phyloP scores from a whole-genome alignment of 2,113 vertebrate species.

The Rhynchopsitta pachyrhyncha region DNA sequence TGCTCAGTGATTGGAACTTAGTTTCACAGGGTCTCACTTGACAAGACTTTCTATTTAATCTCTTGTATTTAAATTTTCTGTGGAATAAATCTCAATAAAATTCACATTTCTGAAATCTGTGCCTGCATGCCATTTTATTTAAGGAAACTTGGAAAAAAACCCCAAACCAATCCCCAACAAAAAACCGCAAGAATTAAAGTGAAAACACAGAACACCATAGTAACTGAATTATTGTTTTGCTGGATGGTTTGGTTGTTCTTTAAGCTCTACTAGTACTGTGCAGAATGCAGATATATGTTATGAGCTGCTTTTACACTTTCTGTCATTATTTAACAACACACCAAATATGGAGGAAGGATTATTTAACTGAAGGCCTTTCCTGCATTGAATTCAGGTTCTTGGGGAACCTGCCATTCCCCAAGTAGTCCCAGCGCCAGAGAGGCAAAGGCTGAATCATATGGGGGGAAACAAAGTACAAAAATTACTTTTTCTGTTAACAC shows the following conservation, averaged over 20 bases:
- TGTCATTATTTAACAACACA: not conserved
- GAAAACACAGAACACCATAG: not conserved
- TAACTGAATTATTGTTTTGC: not conserved
- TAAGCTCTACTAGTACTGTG: not conserved
- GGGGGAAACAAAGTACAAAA: not conserved
- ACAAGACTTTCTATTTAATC: slow-evolving; percentile 49
- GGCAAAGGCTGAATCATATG: not conserved
- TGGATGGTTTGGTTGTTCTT: not conserved
- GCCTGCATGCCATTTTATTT: not conserved
- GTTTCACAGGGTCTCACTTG: slow-evolving; percentile 45
- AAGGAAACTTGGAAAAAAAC: not conserved
- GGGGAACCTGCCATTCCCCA: not conserved
- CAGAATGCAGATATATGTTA: not conserved
- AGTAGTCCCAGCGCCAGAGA: not conserved
- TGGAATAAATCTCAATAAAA: slow-evolving; percentile 40
- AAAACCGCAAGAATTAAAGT: not conserved
- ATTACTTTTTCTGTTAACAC: not conserved
- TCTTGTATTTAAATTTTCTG: slow-evolving; percentile 44
- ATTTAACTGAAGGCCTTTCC: not conserved
- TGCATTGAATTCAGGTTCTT: not conserved
- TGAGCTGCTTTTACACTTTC: not conserved
- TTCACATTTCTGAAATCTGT: not conserved
- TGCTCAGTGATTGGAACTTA: slow-evolving; percentile 57
- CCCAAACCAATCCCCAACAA: not conserved
- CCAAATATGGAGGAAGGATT: not conserved